A percentile compares a stretch with the other conserved stretches of the same genome.
phyloP scores from a whole-genome alignment of 1,140 invertebrate genomes.

The Galendromus occidentalis region DNA sequence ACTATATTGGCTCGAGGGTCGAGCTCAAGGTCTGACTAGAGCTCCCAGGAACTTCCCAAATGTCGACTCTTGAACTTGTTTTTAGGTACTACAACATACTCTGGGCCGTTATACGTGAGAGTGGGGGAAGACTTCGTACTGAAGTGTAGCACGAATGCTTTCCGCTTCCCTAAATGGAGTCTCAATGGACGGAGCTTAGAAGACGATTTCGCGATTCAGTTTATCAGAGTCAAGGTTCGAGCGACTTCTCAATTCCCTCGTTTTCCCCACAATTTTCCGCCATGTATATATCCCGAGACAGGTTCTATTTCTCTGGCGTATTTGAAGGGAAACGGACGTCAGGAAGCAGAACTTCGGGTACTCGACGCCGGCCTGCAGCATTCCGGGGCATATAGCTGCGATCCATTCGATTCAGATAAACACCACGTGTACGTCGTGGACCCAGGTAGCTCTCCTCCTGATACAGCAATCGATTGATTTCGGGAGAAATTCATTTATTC shows the following conservation, averaged over 20 bases:
- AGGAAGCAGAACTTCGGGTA: not conserved
- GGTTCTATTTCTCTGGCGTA: too few species aligned
- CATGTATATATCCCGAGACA: too few species aligned
- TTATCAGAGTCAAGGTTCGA: not conserved
- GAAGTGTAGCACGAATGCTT: not conserved
- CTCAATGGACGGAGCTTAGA: not conserved
- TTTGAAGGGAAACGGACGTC: not conserved
- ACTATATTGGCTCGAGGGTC: too few species aligned
- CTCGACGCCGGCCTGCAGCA: not conserved
- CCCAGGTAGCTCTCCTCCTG: not conserved
- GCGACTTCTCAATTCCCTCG: not conserved
- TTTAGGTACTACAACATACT: not conserved
- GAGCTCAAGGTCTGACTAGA: too few species aligned
- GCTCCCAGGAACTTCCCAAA: not conserved
- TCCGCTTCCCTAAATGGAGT: conserved; percentile 1
- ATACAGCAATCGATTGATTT: too few species aligned
- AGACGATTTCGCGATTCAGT: not conserved
- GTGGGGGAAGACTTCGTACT: not conserved
- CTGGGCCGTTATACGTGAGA: not conserved
- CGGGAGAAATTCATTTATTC: too few species aligned
- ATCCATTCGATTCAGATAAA: not conserved
- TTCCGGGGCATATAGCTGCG: conserved; percentile 6
- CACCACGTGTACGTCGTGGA: not conserved
- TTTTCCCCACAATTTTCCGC: not conserved
- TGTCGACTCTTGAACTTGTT: not conserved